Base-by-base conservation (phyloP, 2,888 invertebrate genomes). In the Monoplex corrugatus region DNA sequence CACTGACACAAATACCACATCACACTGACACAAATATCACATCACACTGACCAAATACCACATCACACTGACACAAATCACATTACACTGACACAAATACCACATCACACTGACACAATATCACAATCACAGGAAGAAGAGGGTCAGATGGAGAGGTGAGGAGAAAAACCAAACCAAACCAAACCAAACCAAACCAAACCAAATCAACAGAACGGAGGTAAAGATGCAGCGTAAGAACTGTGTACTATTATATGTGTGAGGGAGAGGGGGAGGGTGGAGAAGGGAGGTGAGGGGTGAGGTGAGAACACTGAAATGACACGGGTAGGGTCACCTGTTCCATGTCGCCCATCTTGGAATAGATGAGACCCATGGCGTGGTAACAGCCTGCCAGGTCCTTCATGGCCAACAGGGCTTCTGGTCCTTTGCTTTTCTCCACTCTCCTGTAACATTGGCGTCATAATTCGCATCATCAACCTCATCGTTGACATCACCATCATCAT, bases 321-420 rank as follows among this genome's bases (percentile, higher is more conserved):
- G 50, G 19, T 19, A 10, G 19, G 35, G 35, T 80, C 40, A 90
- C 91, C 87, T 87, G 43, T 0, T 89, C 89, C 1, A 88, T 40
- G 28, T 89, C 57, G 16, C 88, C 88, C 43, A 87, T 57, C 43
- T 90, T 91, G 23, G 91, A 90, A 75, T 88, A 78, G 13, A 91
- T 88, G 50, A 91, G 72, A 0, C 90, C 91, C 8, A 90, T 87
- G 28, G 90, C 90, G 68, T 91, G 91, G 83, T 89, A 91, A 35
- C 83, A 87, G 43, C 44, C 72, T 0, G 89, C 91, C 72, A 91
- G 84, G 28, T 82, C 89, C 28, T 88, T 89, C 43, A 89, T 32
- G 23, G 88, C 90, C 19, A 72, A 10, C 13, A 82, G 19, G 10
- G 87, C 72, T 19, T 88, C 89, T 5, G 78, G 78, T 0, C 78